A percentile compares a stretch with the other conserved stretches of the same genome.
These are phyloP conservation scores for Drosophila setifemur DNA, from an alignment of 1,140 invertebrate genomes.

Conservation along the genomic window DNA sequence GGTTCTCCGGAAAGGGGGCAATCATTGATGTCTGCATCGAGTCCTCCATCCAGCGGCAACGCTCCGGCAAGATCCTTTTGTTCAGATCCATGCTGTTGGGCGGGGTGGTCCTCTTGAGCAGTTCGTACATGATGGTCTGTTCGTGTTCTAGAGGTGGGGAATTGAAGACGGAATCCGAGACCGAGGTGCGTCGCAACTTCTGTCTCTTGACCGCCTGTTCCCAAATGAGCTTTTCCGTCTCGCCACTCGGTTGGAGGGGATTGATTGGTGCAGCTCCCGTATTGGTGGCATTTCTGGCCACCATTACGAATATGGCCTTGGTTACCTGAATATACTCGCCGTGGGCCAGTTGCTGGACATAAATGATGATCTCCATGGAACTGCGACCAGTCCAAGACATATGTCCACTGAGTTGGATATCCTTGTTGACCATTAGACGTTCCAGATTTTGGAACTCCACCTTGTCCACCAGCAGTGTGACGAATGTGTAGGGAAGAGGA, in stretches of 20 bases:
- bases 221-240: conserved; percentile 85
- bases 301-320: conserved; percentile 88
- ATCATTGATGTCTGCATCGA: conserved; percentile 54
- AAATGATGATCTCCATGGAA: conserved; percentile 89
- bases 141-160: conserved; percentile 86
- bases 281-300: conserved; percentile 88
- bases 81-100: conserved; percentile 83
- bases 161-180: conserved; percentile 85
- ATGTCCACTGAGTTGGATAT: conserved; percentile 88
- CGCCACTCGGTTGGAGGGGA: conserved; percentile 84
- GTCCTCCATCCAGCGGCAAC: conserved; percentile 87
- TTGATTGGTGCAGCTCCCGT: conserved; percentile 86
- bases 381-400: conserved; percentile 89
- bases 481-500: conserved; percentile 87
- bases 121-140: conserved; percentile 86
- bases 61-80: conserved; percentile 83
- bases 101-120: conserved; percentile 86
- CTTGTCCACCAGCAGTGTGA: conserved; percentile 89
- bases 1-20: conserved; percentile 68
- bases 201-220: conserved; percentile 85
- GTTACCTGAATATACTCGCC: conserved; percentile 85
- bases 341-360: conserved; percentile 86
- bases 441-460: conserved; percentile 85
- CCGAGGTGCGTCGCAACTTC: conserved; percentile 80
- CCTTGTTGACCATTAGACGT: conserved; percentile 84